Evolutionary conservation across 1,140 invertebrate species (phyloP).

Genomic region (Hestina assimilis): DNA sequence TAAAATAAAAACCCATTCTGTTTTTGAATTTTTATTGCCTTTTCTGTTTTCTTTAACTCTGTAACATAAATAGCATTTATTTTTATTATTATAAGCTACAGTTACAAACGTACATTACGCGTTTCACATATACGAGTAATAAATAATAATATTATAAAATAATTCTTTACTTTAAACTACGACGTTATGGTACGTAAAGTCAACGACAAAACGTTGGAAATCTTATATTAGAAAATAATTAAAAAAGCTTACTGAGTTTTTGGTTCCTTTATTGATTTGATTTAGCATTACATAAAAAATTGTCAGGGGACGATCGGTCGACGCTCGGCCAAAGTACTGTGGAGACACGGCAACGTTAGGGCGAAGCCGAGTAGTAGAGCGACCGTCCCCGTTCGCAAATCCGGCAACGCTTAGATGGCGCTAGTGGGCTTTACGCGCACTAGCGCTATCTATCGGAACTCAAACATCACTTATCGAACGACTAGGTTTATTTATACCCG

Average conservation of each 20-base stretch:
- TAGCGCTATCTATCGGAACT: conserved; percentile 47
- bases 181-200: conserved; percentile 48
- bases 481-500: conserved; percentile 76
- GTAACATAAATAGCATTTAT: conserved; percentile 78
- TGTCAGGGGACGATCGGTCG: conserved; percentile 63
- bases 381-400: conserved; percentile 51
- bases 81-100: conserved; percentile 74
- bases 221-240: conserved; percentile 63
- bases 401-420: conserved; percentile 38
- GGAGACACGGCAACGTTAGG: conserved; percentile 69
- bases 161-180: conserved; percentile 67
- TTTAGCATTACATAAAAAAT: conserved; percentile 65
- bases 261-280: conserved; percentile 73
- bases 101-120: conserved; percentile 71
- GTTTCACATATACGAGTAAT: conserved; percentile 59
- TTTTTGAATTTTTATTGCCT: conserved; percentile 75
- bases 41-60: conserved; percentile 64
- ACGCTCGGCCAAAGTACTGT: conserved; percentile 48
- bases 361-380: conserved; percentile 61
- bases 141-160: conserved; percentile 77
- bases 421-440: conserved; percentile 24
- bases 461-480: conserved; percentile 71
- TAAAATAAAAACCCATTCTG: conserved; percentile 53
- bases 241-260: conserved; percentile 68
- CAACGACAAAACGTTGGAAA: conserved; percentile 43